Evolutionary conservation across 2,113 vertebrate species (phyloP).

Genomic region (Mola mola): DNA sequence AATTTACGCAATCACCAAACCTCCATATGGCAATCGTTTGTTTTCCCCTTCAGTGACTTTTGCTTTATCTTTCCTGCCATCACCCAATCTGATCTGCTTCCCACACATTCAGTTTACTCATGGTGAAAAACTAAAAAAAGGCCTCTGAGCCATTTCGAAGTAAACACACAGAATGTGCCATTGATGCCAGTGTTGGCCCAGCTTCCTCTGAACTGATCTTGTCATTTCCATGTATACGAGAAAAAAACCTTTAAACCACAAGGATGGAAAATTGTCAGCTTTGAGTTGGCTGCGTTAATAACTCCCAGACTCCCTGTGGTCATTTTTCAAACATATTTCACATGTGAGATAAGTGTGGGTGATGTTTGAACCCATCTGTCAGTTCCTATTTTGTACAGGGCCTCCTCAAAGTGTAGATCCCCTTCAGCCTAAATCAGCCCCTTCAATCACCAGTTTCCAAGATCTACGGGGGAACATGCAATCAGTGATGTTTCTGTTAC

Average conservation of each 20-base stretch:
- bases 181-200: conserved; percentile 9
- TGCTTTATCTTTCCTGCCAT: conserved; percentile 50
- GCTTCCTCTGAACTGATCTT: conserved; percentile 43
- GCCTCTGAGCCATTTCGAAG: conserved; percentile 18
- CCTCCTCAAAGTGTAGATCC: conserved; percentile 18
- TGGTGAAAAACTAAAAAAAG: conserved; percentile 24
- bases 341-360: conserved; percentile 34
- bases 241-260: conserved; percentile 18
- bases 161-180: conserved; percentile 45
- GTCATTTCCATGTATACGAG: conserved; percentile 45
- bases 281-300: conserved; percentile 19
- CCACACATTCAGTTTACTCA: conserved; percentile 43
- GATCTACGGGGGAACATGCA: conserved; percentile 51
- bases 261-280: conserved; percentile 20
- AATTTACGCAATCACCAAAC: conserved; percentile 34
- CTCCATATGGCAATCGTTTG: conserved; percentile 54
- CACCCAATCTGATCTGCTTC: conserved; percentile 53
- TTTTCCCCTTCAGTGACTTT: conserved; percentile 42
- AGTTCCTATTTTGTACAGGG: conserved; percentile 31
- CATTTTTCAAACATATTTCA: conserved; percentile 51
- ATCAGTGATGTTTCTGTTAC: conserved; percentile 51
- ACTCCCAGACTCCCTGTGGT: conserved; percentile 10
- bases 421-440: conserved; percentile 41
- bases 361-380: conserved; percentile 53
- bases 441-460: conserved; percentile 53